A percentile compares a stretch with the other conserved stretches of the same genome.
Conservation (phyloP, 92 coral and sea anemone species). For the Parazoanthus darwini region DNA sequence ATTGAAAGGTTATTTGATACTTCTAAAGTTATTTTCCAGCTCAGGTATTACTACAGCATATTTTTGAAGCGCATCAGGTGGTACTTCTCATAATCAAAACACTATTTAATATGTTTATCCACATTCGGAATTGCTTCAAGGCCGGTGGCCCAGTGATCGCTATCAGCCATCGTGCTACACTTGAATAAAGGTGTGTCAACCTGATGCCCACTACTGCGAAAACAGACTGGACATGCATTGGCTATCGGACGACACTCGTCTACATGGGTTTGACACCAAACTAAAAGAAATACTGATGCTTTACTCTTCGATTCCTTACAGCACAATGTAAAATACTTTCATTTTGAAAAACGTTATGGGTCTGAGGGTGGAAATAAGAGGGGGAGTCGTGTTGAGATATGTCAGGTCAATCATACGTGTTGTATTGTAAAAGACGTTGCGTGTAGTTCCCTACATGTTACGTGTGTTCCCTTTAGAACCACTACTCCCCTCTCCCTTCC, state of each 20-base stretch:
- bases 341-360: no score
- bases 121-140: background rate
- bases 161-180: background rate
- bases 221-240: background rate
- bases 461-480: no score
- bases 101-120: background rate
- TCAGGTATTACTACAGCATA: background rate
- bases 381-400: background rate
- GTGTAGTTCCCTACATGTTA: no score
- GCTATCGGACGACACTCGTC: background rate
- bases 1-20: background rate
- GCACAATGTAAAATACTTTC: background rate
- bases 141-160: slow-evolving; percentile 7
- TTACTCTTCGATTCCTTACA: no score
- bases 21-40: background rate
- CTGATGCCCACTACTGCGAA: background rate
- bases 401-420: background rate
- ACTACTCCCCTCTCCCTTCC: no score
- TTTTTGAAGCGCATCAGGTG: background rate
- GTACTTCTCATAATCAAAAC: background rate
- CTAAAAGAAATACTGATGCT: background rate
- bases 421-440: no score
- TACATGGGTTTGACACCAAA: background rate
- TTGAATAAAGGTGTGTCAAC: slow-evolving; percentile 2
- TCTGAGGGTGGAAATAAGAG: background rate